phyloP scores from a whole-genome alignment of 2,113 vertebrate genomes.

The Craseonycteris thonglongyai region DNA sequence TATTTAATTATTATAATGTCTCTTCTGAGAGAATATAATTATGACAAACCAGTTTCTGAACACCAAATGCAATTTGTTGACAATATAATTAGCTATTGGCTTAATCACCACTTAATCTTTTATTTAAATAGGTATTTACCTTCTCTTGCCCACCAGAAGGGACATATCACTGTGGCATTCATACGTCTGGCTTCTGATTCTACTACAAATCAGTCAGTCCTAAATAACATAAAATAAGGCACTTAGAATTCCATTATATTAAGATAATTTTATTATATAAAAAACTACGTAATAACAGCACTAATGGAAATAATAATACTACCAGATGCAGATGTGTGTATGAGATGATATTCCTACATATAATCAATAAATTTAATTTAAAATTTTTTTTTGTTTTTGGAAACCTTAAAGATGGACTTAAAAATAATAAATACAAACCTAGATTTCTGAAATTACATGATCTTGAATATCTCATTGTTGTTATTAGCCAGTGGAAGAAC shows the following conservation, averaged over 20 bases:
- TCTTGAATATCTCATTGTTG: neutral
- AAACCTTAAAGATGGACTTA: neutral
- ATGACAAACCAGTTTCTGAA: neutral
- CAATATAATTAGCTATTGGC: neutral
- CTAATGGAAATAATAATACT: neutral
- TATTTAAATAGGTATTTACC: neutral
- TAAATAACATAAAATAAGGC: neutral
- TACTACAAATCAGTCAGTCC: no score
- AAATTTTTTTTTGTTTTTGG: no score
- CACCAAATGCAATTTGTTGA: neutral
- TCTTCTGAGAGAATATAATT: neutral
- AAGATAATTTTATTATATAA: neutral
- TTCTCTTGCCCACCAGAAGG: neutral
- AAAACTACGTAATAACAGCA: neutral
- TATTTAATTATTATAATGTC: neutral
- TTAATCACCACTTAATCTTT: neutral
- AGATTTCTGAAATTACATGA: neutral
- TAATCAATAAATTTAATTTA: neutral
- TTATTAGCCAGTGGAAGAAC: neutral
- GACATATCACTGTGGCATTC: neutral
- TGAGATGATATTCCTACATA: neutral
- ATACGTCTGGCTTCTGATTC: neutral
- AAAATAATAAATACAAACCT: neutral
- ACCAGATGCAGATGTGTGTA: neutral
- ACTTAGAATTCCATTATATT: neutral